These are phyloP conservation scores for Shinisaurus crocodilurus DNA, from an alignment of 2,113 vertebrate species.

Conservation along the genomic window DNA sequence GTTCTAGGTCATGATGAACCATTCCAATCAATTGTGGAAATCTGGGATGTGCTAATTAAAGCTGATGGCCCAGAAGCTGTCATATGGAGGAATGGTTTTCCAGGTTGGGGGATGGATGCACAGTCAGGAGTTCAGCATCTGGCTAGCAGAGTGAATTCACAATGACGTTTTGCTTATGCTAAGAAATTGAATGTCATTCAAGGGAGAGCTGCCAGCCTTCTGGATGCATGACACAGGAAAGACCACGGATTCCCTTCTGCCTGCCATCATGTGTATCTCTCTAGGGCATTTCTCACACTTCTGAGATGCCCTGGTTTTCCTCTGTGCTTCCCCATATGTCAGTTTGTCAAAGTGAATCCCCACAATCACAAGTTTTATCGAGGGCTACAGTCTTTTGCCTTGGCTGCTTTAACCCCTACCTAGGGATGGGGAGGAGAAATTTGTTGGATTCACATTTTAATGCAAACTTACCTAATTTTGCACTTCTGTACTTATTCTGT, in stretches of 20 bases:
- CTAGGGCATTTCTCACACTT: background rate
- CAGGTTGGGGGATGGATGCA: background rate
- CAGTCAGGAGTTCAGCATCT: background rate
- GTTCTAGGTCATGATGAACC: constrained; percentile 59
- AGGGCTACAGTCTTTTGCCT: background rate
- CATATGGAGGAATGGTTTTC: constrained; percentile 24
- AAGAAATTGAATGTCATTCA: background rate
- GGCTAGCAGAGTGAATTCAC: background rate
- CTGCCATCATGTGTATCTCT: background rate
- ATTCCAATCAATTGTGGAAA: constrained; percentile 14
- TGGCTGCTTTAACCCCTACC: too few relatives aligned
- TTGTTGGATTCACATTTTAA: too few relatives aligned
- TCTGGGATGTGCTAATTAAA: constrained; percentile 60
- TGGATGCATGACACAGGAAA: fast-evolving
- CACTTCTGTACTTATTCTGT: too few relatives aligned
- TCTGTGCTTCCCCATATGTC: background rate
- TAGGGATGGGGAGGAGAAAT: too few relatives aligned
- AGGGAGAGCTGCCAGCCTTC: fast-evolving
- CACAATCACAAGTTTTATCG: background rate
- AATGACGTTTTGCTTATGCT: background rate
- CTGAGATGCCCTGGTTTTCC: background rate
- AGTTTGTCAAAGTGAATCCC: background rate
- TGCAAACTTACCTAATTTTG: too few relatives aligned
- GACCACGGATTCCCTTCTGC: background rate
- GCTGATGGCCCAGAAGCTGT: constrained; percentile 43